Evolutionary conservation across 2,888 invertebrate genomes (phyloP), one percentile per base, ranked within the genome.

Genomic region (Dryocosmus kuriphilus): DNA sequence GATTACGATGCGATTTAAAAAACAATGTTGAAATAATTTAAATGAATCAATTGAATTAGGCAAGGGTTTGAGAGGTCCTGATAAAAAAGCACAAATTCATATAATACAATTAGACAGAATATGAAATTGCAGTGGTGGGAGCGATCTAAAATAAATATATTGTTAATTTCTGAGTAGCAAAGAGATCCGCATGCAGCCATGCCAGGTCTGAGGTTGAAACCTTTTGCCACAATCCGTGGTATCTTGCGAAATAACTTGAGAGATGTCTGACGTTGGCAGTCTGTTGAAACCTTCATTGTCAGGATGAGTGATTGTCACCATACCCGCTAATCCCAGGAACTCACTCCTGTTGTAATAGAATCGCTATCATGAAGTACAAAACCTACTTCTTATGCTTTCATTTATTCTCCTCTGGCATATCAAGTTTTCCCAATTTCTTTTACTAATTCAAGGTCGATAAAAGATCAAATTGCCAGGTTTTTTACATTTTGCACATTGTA

Each of bases 281-380:
- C 88, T 88, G 83, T 88, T 88, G 85, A 91, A 90, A 85, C 85
- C 88, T 73, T 91, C 89, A 84, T 86, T 89, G 84, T 95, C 95
- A 67, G 95, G 94, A 92, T 95, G 95, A 90, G 94, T 95, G 86
- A 95, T 93, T 87, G 94, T 95, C 81, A 95, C 95, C 94, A 95
- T 94, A 90, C 95, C 95, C 90, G 94, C 94, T 87, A 95, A 93
- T 79, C 95, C 95, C 90, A 94, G 92, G 91, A 95, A 93, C 90
- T 95, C 95, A 93, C 94, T 94, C 93, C 95, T 95, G 85, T 87
- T 84, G 85, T 85, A 85, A 85, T 83, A 87, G 83, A 84, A 77
- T 84, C 74, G 84, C 82, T 78, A 80, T 85, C 84, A 81, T 85
- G 78, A 85, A 77, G 78, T 76, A 76, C 41, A 78, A 81, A 74